A percentile compares a stretch with the other conserved stretches of the same genome.
phyloP scores from a whole-genome alignment of 2,888 invertebrate genomes.

The Tethea ocularis region DNA sequence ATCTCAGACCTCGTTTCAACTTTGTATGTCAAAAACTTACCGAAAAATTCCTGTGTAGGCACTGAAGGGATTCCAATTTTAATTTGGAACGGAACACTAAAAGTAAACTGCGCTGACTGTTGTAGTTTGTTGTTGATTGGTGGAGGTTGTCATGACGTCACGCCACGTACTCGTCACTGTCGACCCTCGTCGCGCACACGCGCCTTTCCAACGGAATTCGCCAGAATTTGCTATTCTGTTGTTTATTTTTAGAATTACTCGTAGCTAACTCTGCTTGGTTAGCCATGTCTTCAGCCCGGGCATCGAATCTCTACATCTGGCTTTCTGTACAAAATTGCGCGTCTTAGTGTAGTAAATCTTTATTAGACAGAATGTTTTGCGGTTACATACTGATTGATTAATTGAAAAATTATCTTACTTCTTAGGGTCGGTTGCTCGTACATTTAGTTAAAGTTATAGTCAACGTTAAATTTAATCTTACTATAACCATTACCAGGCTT shows the following conservation, averaged over 20 bases:
- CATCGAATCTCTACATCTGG: neutral
- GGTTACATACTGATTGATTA: neutral
- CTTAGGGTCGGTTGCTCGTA: too few relatives aligned
- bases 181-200: conserved; percentile 1
- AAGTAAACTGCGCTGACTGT: neutral
- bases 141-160: neutral
- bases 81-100: neutral
- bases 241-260: neutral
- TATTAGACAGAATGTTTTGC: neutral
- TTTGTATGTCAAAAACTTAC: neutral
- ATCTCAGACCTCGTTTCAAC: too few relatives aligned
- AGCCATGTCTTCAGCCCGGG: neutral
- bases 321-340: neutral
- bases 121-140: neutral
- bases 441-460: too few relatives aligned
- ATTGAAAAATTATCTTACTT: too few relatives aligned
- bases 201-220: neutral
- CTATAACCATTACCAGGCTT: too few relatives aligned
- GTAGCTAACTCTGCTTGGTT: neutral
- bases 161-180: conserved; percentile 4
- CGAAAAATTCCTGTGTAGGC: neutral
- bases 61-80: neutral
- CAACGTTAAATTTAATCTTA: too few relatives aligned
- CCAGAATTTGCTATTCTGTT: neutral
- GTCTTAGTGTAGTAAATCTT: neutral